Base-by-base conservation (phyloP, 2,888 invertebrate species). In the Acleris cristana region DNA sequence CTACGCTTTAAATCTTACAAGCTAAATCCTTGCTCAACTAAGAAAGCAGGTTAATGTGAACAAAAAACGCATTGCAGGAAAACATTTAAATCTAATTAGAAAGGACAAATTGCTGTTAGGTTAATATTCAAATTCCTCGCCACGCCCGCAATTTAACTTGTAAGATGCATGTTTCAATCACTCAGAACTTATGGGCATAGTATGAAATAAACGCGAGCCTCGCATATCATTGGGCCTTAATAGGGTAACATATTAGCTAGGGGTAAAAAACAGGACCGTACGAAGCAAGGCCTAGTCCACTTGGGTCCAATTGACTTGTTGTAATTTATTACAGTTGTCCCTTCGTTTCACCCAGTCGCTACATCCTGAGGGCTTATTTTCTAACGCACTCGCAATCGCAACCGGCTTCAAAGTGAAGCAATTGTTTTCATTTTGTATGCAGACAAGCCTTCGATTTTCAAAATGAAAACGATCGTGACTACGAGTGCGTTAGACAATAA, bases 131-230 rank as follows among this genome's bases (percentile, higher is more conserved):
- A 75, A 80, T 78, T 67, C 71, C 71, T 65, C 54, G 69, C 74
- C 78, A 77, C 78, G 74, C 79, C 76, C 72, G 58, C 59, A 26
- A 48, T 54, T 45, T 54, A 65, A 69, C 65, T 74, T 74, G 78
- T 76, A 75, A 78, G 76, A 81, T 82, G 82, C 89, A 85, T 85
- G 87, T 85, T 87, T 89, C 85, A 88, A 89, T 90, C 85, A 85
- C 81, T 75, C 75, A 72, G 74, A 74, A 74, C 73, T 77, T 90
- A 88, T 85, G 87, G 87, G 67, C 74, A 76, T 74, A 79, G 82
- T 82, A 87, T 89, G 87, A 82, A 79, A 86, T 81, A 82, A 88
- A 89, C 84, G 86, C 80, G 79, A 79, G 72, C 73, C 69, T 64
- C 69, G 70, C 71, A 73, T 73, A 71, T 76, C 79, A 74, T 77